Evolutionary conservation across 2,113 vertebrate genomes (phyloP), one percentile per base, ranked within the genome.

Genomic region (Danionella cerebrum): DNA sequence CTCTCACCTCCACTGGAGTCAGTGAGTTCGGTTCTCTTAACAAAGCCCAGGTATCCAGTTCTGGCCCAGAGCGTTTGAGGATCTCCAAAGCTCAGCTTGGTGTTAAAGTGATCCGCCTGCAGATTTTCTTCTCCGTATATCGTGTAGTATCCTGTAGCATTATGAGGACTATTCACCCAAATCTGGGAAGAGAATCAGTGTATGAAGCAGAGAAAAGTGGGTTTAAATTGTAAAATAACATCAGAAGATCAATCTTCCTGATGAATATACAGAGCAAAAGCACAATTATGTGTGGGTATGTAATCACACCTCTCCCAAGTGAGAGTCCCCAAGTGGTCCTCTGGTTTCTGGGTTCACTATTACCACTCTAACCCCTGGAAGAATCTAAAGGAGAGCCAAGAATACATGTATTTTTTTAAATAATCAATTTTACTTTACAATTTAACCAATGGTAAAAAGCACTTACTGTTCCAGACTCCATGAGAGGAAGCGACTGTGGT

Each of bases 261-360:
- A n/a, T n/a, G n/a, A n/a, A n/a, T n/a, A n/a, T n/a, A n/a, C n/a
- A n/a, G n/a, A n/a, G n/a, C n/a, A 25, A 70, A 25, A 2, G 6
- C 6, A 19, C 7, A 51, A 41, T 38, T n/a, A 68, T 14, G 2
- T 25, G 24, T 10, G 27, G 9, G 65, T 9, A 48, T 2, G 0
- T 24, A 58, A 33, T 36, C 2, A 19, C 53, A 86, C 85, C 82
- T 98, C 95, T 72, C 95, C 95, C 6, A 98, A 89, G 69, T 97
- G 95, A 78, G 94, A 95, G 71, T 98, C 96, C 67, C 96, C 95
- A n/a, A 98, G 89, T 1, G 96, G 96, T 14, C 96, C 96, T 82
- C 90, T 91, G 5, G 95, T 98, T 82, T 99, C 96, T 3, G 96
- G 96, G 73, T 98, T 97, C 24, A 98, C 96, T 36, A 99, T 99